Evolutionary conservation across 2,888 invertebrate species (phyloP), one percentile per base, ranked within the genome.

Genomic region (Micoletzkya japonica): DNA sequence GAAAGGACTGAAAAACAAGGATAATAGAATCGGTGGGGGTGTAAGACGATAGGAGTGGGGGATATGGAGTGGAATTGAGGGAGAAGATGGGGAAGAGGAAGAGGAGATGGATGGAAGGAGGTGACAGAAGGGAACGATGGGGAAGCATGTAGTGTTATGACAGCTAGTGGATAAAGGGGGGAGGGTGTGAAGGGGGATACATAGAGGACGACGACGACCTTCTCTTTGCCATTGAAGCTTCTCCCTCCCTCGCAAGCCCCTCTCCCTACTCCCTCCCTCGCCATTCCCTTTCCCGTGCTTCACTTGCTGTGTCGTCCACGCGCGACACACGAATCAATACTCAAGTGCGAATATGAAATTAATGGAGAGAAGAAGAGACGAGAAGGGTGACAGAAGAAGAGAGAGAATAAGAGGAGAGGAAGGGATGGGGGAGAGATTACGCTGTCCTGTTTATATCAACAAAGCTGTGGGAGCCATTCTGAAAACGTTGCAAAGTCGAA

Each of bases 41-140:
- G 7, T 20, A 10, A 6, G 44, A 44, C 7, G 7, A n/a, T 36
- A 20, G 36, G 24, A 54, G 17, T 17, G 44, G 30, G 49, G 32
- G 71, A 68, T 63, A 70, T 66, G 61, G 58, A 63, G 54, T 69
- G 57, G 24, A 64, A 66, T 49, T 37, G 56, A 67, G 57, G 39
- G 60, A 69, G 24, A 66, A 4, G 39, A 36, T 67, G 28, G 57
- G 61, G 26, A 39, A 71, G 26, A 26, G 26, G 37, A 59, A 50
- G 52, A 6, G 44, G 59, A 66, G 39, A 61, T 60, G 24, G 59
- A 57, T 30, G 52, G 61, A 4, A 34, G 36, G 20, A 66, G 71
- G 60, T 39, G 71, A 68, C 54, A 70, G 64, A 61, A 49, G 63
- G 60, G 67, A 36, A 14, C 49, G 57, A 56, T 34, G 44, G 44